A percentile compares a stretch with the other conserved stretches of the same genome.
Evolutionary conservation across 2,888 invertebrate species (phyloP).

Genomic region (Pachymerium ferrugineum): DNA sequence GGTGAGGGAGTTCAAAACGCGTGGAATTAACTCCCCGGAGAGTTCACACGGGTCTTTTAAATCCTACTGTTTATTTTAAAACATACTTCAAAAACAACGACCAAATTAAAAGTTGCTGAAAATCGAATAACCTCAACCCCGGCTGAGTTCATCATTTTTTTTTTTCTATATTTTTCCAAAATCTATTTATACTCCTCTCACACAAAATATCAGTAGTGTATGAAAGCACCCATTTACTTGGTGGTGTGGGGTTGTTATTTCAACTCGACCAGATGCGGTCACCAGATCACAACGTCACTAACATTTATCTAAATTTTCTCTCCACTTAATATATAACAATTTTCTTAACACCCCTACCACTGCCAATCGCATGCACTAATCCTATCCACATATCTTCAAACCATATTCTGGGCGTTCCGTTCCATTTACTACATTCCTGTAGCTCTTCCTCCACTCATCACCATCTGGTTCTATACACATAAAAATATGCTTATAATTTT

Average conservation of each 20-base stretch:
- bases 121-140: too few species aligned
- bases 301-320: neutral
- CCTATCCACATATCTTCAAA: too few species aligned
- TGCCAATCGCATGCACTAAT: too few species aligned
- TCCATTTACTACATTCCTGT: neutral
- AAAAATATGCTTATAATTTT: slow-evolving; percentile 12
- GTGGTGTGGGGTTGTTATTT: neutral
- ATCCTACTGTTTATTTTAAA: slow-evolving; percentile 10
- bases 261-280: slow-evolving; percentile 4
- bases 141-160: too few species aligned
- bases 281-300: neutral
- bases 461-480: neutral
- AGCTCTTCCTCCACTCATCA: slow-evolving; percentile 7
- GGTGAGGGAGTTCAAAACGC: slow-evolving; percentile 16
- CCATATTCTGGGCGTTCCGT: neutral
- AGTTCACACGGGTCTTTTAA: neutral
- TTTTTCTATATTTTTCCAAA: neutral
- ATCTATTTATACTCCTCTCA: slow-evolving; percentile 1
- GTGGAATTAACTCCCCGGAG: slow-evolving; percentile 10
- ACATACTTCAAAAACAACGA: neutral
- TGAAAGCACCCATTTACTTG: neutral
- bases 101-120: too few species aligned
- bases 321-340: neutral
- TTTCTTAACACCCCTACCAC: neutral
- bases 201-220: neutral